Base-by-base conservation (phyloP, 2,797 vertebrate species). In the Hippopotamyrus pictus region DNA sequence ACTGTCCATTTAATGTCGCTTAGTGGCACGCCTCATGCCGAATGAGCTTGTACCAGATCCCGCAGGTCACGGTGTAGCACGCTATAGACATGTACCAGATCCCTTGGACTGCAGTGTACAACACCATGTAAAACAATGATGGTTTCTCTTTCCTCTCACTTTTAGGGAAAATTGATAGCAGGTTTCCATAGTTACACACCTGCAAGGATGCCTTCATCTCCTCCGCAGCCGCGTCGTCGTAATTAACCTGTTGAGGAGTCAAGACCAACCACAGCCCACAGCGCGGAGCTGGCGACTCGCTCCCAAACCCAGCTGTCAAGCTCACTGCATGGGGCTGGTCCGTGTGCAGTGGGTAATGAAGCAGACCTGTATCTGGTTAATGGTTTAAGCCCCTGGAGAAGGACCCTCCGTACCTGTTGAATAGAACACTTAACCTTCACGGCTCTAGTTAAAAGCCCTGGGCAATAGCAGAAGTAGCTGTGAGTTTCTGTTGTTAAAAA, bases 161-260 rank as follows among this genome's bases (percentile, higher is more conserved):
- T 50, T 85, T 14, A n/a, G 37, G 33, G 73, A 85, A 53, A 85
- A 29, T 6, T 85, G 7, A 48, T 46, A n/a, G 5, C 14, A 25
- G 11, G 57, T 88, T 88, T 88, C 87, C 87, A 88, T 88, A 69
- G 87, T 50, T 69, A 88, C 87, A 48, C 41, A 79, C 48, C 48
- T 54, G 44, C 12, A 5, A 54, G 48, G 48, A 54, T 33, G 46
- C 12, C 22, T 19, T 29, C 1, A n/a, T 69, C 44, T 41, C 29
- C 50, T 11, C n/a, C 65, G 22, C n/a, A 19, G 83, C n/a, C 11
- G 1, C 5, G 22, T 84, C 44, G 54, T 4, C 37, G 37, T 59
- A 37, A 57, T 87, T 88, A 88, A 88, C 86, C 86, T 65, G 37
- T 22, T 33, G 4, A 5, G 57, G 54, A 65, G 41, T 57, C 3